phyloP scores from a whole-genome alignment of 2,113 vertebrate genomes.

The Corythornis vintsioides region DNA sequence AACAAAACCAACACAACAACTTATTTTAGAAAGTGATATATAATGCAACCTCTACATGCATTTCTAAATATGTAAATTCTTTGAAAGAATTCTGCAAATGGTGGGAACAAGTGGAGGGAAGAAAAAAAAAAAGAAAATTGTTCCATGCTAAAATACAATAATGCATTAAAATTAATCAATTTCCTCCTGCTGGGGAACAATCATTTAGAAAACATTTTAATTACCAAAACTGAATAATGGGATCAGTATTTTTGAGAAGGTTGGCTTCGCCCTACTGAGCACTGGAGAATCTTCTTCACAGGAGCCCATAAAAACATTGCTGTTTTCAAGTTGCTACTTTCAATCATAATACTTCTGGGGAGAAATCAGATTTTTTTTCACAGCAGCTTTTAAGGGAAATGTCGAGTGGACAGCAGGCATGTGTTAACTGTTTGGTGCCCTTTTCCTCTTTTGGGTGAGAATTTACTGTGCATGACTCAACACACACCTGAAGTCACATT shows the following conservation, averaged over 20 bases:
- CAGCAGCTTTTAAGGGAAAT: not conserved
- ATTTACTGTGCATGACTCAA: slow-evolving; percentile 7
- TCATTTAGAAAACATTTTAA: slow-evolving; percentile 64
- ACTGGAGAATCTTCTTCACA: slow-evolving; percentile 28
- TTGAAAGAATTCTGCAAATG: not conserved
- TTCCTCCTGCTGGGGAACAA: slow-evolving; percentile 47
- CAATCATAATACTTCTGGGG: slow-evolving; percentile 29
- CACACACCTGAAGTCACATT: not conserved
- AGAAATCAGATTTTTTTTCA: slow-evolving; percentile 22
- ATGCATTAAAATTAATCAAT: slow-evolving; percentile 62
- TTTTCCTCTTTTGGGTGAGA: not conserved
- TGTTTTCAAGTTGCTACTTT: slow-evolving; percentile 24
- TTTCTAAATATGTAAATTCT: not conserved
- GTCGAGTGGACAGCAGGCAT: not conserved
- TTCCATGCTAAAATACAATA: slow-evolving; percentile 57
- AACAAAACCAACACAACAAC: not conserved
- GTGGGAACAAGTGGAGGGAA: not conserved
- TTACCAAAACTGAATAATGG: slow-evolving; percentile 37
- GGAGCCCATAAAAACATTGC: slow-evolving; percentile 28
- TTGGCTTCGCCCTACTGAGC: slow-evolving; percentile 31
- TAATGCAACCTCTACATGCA: not conserved
- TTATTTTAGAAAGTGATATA: not conserved
- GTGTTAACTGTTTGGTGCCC: not conserved
- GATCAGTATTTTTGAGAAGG: slow-evolving; percentile 41
- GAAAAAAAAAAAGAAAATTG: not conserved